These are phyloP conservation scores for Sphenodon punctatus DNA, from an alignment of 2,797 vertebrate species.

Conservation along the genomic window DNA sequence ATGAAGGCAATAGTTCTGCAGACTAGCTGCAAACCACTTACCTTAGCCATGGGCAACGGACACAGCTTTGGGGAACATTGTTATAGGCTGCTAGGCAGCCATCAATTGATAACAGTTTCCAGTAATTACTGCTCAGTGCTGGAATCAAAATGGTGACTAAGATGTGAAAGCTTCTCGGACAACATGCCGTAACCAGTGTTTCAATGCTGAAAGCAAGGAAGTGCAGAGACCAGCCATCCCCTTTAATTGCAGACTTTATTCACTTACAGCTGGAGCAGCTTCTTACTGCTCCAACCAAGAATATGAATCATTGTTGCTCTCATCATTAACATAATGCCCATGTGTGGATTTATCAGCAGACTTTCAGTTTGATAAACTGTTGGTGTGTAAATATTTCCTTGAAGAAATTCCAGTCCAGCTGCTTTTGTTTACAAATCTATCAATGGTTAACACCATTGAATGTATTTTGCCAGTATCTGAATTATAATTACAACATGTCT, in stretches of 20 bases:
- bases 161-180: slow-evolving; percentile 30
- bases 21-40: too few relatives aligned
- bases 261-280: slow-evolving; percentile 69
- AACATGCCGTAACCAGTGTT: too few relatives aligned
- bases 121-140: too few relatives aligned
- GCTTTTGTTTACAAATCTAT: slow-evolving; percentile 84
- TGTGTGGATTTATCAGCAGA: slow-evolving; percentile 77
- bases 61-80: too few relatives aligned
- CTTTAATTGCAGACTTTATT: slow-evolving; percentile 70
- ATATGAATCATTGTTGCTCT: slow-evolving; percentile 70
- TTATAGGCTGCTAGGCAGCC: too few relatives aligned
- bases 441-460: slow-evolving; percentile 75
- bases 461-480: slow-evolving; percentile 71
- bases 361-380: slow-evolving; percentile 81
- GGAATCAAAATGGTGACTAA: too few relatives aligned
- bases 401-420: slow-evolving; percentile 82
- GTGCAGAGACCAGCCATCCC: slow-evolving; percentile 41
- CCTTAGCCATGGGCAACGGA: too few relatives aligned
- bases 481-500: slow-evolving; percentile 76
- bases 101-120: too few relatives aligned
- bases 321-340: slow-evolving; percentile 72
- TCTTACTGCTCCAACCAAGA: slow-evolving; percentile 52
- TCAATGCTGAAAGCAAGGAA: slow-evolving; percentile 28
- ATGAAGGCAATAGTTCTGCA: too few relatives aligned
- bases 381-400: slow-evolving; percentile 80